Conservation (phyloP, 2,888 invertebrate genomes). For the Leucophenga maculata region DNA sequence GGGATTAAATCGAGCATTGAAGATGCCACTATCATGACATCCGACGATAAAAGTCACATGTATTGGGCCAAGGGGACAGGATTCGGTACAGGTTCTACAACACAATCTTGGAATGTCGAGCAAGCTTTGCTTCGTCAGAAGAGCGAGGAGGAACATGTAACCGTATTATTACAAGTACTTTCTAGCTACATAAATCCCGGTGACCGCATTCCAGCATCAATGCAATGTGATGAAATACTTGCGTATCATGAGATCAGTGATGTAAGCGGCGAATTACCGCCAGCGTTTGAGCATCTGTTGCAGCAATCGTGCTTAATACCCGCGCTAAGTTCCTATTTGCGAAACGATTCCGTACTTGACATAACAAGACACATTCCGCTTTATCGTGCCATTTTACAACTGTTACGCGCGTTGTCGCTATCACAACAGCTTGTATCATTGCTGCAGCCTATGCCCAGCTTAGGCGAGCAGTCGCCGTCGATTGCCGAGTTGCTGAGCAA, state of each 20-base stretch:
- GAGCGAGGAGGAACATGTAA: constrained; percentile 95
- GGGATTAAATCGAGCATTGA: constrained; percentile 64
- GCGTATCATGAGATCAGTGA: constrained; percentile 71
- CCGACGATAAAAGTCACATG: constrained; percentile 82
- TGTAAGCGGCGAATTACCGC: constrained; percentile 76
- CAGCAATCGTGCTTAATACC: constrained; percentile 88
- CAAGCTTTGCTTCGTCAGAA: constrained; percentile 91
- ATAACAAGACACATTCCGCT: constrained; percentile 97
- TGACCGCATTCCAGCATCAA: constrained; percentile 73
- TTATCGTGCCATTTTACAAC: constrained; percentile 87
- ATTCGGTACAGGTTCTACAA: constrained; percentile 95
- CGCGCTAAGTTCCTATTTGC: constrained; percentile 89
- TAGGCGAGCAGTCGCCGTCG: constrained; percentile 74
- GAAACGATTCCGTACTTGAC: constrained; percentile 96
- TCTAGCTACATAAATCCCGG: constrained; percentile 91
- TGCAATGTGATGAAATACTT: constrained; percentile 68
- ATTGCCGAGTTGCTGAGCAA: constrained; percentile 85
- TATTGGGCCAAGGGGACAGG: constrained; percentile 98
- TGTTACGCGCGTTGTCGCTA: constrained; percentile 83
- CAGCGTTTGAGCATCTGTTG: constrained; percentile 83
- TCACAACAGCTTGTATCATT: constrained; percentile 77
- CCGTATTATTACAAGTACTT: constrained; percentile 85
- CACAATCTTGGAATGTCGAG: constrained; percentile 97
- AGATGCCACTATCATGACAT: constrained; percentile 71
- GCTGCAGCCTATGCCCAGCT: constrained; percentile 74